Evolutionary conservation across 1,140 invertebrate species (phyloP).

Genomic region (Drosophila ambigua): DNA sequence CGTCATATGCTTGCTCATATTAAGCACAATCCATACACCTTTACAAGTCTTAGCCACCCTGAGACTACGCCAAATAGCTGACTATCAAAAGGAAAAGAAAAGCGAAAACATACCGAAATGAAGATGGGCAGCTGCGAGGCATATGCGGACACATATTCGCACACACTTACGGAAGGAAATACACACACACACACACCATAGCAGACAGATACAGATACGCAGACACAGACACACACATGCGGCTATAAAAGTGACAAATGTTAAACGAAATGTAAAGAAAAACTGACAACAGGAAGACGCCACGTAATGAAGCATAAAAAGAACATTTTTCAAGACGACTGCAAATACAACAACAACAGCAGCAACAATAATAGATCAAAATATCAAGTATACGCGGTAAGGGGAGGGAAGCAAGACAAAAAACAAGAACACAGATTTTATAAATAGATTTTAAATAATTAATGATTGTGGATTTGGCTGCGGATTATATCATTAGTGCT

Average conservation of each 20-base stretch:
- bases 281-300: slow-evolving; percentile 79
- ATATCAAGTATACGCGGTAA: neutral
- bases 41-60: no score
- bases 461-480: neutral
- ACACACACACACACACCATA: neutral
- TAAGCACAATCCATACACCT: no score
- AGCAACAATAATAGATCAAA: slow-evolving; percentile 31
- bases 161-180: slow-evolving; percentile 22
- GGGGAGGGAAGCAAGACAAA: neutral
- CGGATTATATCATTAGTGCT: neutral
- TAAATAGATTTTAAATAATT: slow-evolving; percentile 9
- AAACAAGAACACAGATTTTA: neutral
- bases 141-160: slow-evolving; percentile 38
- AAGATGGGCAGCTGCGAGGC: slow-evolving; percentile 76
- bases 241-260: slow-evolving; percentile 81
- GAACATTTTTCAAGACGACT: slow-evolving; percentile 76
- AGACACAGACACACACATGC: slow-evolving; percentile 42
- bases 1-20: no score
- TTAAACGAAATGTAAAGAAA: slow-evolving; percentile 82
- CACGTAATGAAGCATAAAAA: slow-evolving; percentile 80
- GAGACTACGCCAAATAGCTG: no score
- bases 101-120: slow-evolving; percentile 60
- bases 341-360: slow-evolving; percentile 42
- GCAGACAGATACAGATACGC: slow-evolving; percentile 14
- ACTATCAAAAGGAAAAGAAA: slow-evolving; percentile 15